Evolutionary conservation across 2,113 vertebrate species (phyloP).

Genomic region (Dipodomys merriami): DNA sequence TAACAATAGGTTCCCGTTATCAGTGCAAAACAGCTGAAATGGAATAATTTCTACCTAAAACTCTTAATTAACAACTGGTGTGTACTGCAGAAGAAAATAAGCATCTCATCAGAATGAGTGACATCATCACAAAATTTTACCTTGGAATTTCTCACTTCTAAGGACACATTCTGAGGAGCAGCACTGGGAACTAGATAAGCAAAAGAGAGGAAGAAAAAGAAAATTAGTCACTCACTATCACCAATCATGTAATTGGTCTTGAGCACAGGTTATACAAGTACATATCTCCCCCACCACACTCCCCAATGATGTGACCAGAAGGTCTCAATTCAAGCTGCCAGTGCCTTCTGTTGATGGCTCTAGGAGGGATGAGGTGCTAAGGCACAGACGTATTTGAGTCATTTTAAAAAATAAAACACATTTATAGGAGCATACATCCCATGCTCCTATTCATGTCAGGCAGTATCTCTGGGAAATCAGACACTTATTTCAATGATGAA

Average conservation of each 20-base stretch:
- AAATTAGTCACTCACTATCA: not conserved
- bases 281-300: not conserved
- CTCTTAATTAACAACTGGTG: not conserved
- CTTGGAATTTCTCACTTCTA: constrained; percentile 99
- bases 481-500: constrained; percentile 19
- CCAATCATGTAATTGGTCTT: not conserved
- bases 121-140: constrained; percentile 84
- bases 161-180: constrained; percentile 94
- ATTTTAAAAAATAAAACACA: not conserved
- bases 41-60: constrained; percentile 5
- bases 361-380: not conserved
- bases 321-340: not conserved
- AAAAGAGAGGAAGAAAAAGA: not conserved
- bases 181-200: constrained; percentile 93
- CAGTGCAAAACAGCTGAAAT: not conserved
- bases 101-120: not conserved
- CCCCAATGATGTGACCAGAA: not conserved
- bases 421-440: not conserved
- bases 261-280: constrained; percentile 5
- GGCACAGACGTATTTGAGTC: not conserved
- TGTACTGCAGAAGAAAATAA: not conserved
- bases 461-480: not conserved
- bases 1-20: constrained; percentile 26
- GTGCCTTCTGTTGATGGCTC: not conserved
- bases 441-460: not conserved